Evolutionary conservation across 2,113 vertebrate genomes (phyloP).

Genomic region (Megaceryle maxima): DNA sequence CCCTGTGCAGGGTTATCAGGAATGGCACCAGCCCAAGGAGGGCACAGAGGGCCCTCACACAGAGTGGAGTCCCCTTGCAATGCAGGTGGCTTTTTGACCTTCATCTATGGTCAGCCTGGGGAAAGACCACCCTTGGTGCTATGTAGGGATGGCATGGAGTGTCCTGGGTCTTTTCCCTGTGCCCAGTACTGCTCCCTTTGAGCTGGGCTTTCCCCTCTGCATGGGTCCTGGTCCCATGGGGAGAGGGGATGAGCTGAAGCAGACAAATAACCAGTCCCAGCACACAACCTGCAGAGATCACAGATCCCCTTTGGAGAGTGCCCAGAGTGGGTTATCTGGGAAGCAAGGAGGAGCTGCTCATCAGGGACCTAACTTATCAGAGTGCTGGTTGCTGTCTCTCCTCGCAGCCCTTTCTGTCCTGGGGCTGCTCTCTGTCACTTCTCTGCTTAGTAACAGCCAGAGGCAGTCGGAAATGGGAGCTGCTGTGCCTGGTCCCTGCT

Average conservation of each 20-base stretch:
- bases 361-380: conserved; percentile 71
- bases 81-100: neutral
- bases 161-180: neutral
- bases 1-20: neutral
- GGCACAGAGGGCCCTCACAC: neutral
- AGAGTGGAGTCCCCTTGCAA: neutral
- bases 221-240: rapidly evolving
- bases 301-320: neutral
- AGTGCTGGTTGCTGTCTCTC: conserved; percentile 69
- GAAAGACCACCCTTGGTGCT: neutral
- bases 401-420: conserved; percentile 30
- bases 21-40: neutral
- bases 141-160: neutral
- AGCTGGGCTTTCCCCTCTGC: neutral
- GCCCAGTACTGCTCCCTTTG: neutral
- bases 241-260: neutral
- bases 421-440: conserved; percentile 60
- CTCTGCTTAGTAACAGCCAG: conserved; percentile 17
- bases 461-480: conserved; percentile 60
- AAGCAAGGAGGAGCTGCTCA: conserved; percentile 69
- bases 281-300: neutral
- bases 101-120: neutral
- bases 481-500: conserved; percentile 22
- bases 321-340: conserved; percentile 47
- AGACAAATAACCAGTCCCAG: neutral